Evolutionary conservation across 2,113 vertebrate species (phyloP), one percentile per base, ranked within the genome.

Genomic region (Cacatua alba): DNA sequence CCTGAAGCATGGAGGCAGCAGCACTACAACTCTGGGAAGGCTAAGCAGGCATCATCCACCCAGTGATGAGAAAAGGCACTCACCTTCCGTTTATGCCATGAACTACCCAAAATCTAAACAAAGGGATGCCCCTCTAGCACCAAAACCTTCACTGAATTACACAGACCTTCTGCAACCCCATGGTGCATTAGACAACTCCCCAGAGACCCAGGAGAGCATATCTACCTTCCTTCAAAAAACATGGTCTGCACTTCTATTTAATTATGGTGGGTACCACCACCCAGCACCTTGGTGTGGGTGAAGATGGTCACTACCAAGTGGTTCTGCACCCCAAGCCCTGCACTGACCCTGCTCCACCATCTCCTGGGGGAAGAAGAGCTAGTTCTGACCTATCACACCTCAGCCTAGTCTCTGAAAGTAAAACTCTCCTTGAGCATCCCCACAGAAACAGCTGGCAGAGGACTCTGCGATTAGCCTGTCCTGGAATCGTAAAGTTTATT

Each of bases 401-500:
- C 52, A 65, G 51, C 53, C 53, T 72, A 35, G 26, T 65, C 65
- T 48, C 17, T 41, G 13, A 83, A 86, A 86, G 31, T 3, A 19
- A 88, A 89, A 53, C 10, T 78, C 51, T 28, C 37, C 65, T 82
- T 0, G 0, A 7, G 7, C 44, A 39, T 62, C 67, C 70, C 7
- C 3, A 74, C 13, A 85, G 62, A 97, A 96, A 90, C 77, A 95
- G 71, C 87, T 96, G 85, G 86, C 76, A 90, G 69, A 76, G 21
- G 52, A 78, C 60, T 84, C 72, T 7, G 1, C 1, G 3, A 81
- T 83, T 75, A 93, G 79, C 88, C 60, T 65, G 68, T 37, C 52
- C 65, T 89, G 86, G 71, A 94, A 94, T 77, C 70, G 29, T 46
- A 43, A 60, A 94, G 86, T 91, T 95, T 84, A 86, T 96, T 96